Evolutionary conservation across 2,797 vertebrate species (phyloP).

Genomic region (Oreortyx pictus): DNA sequence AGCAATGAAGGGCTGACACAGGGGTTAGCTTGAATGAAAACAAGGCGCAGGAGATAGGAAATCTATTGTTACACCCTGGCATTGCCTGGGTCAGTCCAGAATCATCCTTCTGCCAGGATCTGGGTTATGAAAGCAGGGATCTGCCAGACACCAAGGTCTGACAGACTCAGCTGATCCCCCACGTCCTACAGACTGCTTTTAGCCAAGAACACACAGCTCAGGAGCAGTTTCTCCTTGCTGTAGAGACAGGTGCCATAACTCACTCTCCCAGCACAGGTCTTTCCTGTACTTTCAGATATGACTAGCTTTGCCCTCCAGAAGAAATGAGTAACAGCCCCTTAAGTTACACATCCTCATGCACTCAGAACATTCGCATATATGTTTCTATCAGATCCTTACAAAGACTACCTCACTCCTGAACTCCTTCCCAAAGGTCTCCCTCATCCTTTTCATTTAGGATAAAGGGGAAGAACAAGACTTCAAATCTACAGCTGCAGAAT

Average conservation of each 20-base stretch:
- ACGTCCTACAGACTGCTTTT: neutral
- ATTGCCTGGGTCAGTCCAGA: neutral
- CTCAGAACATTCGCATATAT: neutral
- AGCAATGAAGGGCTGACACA: neutral
- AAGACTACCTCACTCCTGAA: neutral
- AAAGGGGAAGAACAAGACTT: neutral
- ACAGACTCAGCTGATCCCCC: neutral
- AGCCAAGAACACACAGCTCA: neutral
- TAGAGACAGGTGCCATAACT: conserved; percentile 3
- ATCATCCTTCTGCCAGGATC: neutral
- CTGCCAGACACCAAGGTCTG: too few relatives aligned
- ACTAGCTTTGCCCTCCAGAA: conserved; percentile 19
- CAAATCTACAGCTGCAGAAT: neutral
- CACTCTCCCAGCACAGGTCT: conserved; percentile 12
- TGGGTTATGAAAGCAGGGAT: neutral
- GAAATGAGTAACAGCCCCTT: neutral
- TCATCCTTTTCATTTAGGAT: neutral
- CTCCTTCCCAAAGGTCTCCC: neutral
- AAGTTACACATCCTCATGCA: neutral
- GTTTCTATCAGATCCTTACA: neutral
- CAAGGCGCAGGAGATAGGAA: neutral
- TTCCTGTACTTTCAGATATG: neutral
- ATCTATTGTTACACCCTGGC: neutral
- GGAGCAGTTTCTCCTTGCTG: neutral
- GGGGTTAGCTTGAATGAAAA: neutral